A percentile compares a stretch with the other conserved stretches of the same genome.
These are phyloP conservation scores for Mesochorus sp. DNA, from an alignment of 2,888 invertebrate species.

Conservation along the genomic window DNA sequence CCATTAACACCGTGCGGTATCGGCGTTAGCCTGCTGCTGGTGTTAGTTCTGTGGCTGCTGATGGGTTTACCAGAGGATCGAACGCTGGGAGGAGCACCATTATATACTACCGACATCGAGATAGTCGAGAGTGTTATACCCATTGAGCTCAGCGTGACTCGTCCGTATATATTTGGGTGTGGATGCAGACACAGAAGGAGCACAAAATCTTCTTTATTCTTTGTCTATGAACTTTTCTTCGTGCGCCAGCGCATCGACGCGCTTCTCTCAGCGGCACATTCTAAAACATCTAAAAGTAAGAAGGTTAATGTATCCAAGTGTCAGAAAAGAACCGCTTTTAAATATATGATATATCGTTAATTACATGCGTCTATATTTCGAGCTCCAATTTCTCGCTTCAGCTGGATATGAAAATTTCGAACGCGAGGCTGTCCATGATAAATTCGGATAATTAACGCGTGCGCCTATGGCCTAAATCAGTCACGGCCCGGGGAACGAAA, in stretches of 20 bases:
- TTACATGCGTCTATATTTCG: too few species aligned
- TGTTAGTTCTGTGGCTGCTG: conserved; percentile 31
- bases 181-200: too few species aligned
- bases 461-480: conserved; percentile 28
- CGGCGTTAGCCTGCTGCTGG: conserved; percentile 25
- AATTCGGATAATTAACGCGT: conserved; percentile 60
- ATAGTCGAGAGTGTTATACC: conserved; percentile 28
- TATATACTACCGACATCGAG: conserved; percentile 19
- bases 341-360: too few species aligned
- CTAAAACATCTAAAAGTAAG: too few species aligned
- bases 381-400: too few species aligned
- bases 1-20: conserved; percentile 54
- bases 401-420: too few species aligned
- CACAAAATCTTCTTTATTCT: conserved; percentile 6
- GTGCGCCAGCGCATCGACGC: not conserved
- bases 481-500: conserved; percentile 47
- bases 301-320: too few species aligned
- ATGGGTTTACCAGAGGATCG: conserved; percentile 33
- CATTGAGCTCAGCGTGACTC: conserved; percentile 35
- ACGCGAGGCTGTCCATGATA: too few species aligned
- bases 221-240: conserved; percentile 15
- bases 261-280: too few species aligned
- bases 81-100: conserved; percentile 22
- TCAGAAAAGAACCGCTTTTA: too few species aligned
- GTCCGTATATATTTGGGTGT: conserved; percentile 17